Percentiles rank a stretch among this genome's conserved stretches.
Evolutionary conservation across 1,140 invertebrate species (phyloP).

Genomic region (Steinernema khuongi): DNA sequence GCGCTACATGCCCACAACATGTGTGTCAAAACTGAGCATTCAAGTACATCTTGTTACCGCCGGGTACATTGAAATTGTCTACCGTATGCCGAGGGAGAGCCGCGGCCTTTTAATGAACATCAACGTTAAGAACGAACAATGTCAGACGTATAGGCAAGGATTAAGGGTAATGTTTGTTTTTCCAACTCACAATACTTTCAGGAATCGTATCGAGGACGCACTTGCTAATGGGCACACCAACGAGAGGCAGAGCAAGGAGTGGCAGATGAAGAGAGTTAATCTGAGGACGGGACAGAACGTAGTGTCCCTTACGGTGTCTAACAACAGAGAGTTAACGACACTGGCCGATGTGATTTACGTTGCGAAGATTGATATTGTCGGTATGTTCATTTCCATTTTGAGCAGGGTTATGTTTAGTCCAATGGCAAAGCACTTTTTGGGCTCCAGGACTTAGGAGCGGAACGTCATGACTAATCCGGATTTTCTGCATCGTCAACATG

Average conservation of each 20-base stretch:
- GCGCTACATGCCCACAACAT: conserved; percentile 51
- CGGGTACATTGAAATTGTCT: conserved; percentile 49
- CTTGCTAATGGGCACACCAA: conserved; percentile 22
- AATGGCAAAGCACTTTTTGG: too few species aligned
- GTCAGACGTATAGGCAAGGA: conserved; percentile 49
- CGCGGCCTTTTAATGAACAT: conserved; percentile 38
- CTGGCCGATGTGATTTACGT: conserved; percentile 46
- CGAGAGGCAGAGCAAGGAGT: conserved; percentile 39
- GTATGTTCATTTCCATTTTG: conserved; percentile 21
- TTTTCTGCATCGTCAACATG: too few species aligned
- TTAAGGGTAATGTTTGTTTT: background rate
- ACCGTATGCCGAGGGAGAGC: conserved; percentile 49
- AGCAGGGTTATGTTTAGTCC: background rate
- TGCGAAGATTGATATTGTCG: conserved; percentile 48
- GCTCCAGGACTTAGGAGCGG: too few species aligned
- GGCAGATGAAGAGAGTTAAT: conserved; percentile 40
- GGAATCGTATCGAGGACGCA: conserved; percentile 22
- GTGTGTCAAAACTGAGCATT: conserved; percentile 50
- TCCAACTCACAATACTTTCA: conserved; percentile 18
- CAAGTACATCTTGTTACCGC: conserved; percentile 40
- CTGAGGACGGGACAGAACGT: conserved; percentile 50
- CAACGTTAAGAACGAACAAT: conserved; percentile 54
- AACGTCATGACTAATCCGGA: too few species aligned
- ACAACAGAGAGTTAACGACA: conserved; percentile 39
- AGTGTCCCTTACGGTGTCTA: conserved; percentile 51